Conservation (phyloP, 2,113 vertebrate genomes). For the Malaclemys terrapin region DNA sequence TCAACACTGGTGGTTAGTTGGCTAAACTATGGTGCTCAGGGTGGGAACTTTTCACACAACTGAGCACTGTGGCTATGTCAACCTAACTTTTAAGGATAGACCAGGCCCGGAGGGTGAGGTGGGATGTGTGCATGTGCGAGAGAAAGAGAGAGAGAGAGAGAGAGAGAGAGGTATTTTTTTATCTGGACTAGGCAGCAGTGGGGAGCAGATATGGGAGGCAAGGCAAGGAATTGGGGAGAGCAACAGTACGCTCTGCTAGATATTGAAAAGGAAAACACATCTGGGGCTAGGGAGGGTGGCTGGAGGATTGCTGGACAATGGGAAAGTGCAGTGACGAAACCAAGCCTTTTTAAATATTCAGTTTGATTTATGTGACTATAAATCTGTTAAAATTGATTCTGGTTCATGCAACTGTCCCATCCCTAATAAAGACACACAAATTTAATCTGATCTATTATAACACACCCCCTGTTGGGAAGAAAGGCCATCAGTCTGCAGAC, state of each 20-base stretch:
- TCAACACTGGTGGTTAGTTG: not conserved
- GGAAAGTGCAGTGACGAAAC: not conserved
- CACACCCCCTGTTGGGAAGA: not conserved
- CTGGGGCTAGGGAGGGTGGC: not conserved
- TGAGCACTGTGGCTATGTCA: not conserved
- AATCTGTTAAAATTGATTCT: not conserved
- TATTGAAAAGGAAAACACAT: not conserved
- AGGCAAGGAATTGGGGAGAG: not conserved
- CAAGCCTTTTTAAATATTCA: not conserved
- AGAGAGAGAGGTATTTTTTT: not conserved
- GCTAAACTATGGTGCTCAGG: not conserved
- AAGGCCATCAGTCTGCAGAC: not conserved
- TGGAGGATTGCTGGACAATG: not conserved
- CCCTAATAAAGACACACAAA: not conserved
- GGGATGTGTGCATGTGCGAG: not conserved
- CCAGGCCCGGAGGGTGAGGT: not conserved
- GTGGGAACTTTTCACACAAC: not conserved
- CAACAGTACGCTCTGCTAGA: not conserved
- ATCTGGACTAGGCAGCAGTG: not conserved
- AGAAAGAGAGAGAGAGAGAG: not conserved
- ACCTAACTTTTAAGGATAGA: not conserved
- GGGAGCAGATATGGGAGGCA: not conserved
- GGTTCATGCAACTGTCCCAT: not conserved
- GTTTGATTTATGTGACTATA: accelerated
- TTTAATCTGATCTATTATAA: not conserved